Base-by-base conservation (phyloP, 2,888 invertebrate genomes). In the Ferrisia virgata region DNA sequence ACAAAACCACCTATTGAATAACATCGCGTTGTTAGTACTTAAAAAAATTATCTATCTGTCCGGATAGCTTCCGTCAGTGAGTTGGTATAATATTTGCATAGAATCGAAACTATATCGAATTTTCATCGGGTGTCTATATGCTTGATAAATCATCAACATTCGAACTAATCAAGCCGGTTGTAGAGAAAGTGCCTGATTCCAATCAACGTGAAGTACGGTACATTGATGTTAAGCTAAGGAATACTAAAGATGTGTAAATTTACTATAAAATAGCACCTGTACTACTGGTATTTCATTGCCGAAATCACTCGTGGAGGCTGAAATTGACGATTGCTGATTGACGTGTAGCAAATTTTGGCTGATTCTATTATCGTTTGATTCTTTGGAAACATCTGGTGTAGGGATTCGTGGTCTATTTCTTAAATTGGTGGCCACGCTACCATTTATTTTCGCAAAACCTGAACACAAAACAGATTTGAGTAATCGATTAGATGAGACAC, bases 381-480 rank as follows among this genome's bases (percentile, higher is more conserved):
- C 95, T 89, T 95, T 95, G 40, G 94, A 93, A 8, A 95, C 95
- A 88, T 96, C 96, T 0, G 96, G 96, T 8, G 96, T 96, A 53
- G 96, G 96, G 86, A 96, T 95, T 82, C 96, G 91, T n/a, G 96
- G 96, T 84, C 96, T 91, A 87, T 94, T 93, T 88, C 94, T 94
- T 85, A 93, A 89, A n/a, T 92, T 92, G 86, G 92, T 91, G 8
- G 93, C 91, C 43, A 92, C 89, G 0, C 92, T 90, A 4, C 93
- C 93, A 88, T 94, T 94, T 87, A 94, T 90, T 88, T 93, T 93
- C 87, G 91, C 90, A 47, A 92, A 92, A 87, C 92, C 93, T 64
- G 31, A 64, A 47, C 13, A 72, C 15, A n/a, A 4, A 72, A 31
- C 25, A 9, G 22, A n/a, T 18, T 18, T 25, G 18, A 11, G 22